Percentiles rank a stretch among this genome's conserved stretches.
phyloP scores from a whole-genome alignment of 2,888 invertebrate species.

The Drosophila sordidula region DNA sequence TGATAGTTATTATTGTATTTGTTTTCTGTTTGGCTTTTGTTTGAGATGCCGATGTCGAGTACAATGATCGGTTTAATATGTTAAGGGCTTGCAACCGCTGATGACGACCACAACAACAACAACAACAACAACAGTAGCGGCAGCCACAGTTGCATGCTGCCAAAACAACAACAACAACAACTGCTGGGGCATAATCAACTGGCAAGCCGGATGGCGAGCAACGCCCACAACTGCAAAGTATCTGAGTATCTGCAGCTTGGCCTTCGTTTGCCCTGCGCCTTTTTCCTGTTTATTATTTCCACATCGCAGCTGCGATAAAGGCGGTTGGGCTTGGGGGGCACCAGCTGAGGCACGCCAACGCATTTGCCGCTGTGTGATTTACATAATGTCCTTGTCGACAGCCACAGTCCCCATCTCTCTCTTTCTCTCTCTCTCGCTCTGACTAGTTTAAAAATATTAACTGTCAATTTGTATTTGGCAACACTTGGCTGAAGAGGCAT shows the following conservation, averaged over 20 bases:
- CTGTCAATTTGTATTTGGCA: constrained; percentile 83
- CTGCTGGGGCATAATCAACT: constrained; percentile 51
- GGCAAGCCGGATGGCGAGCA: constrained; percentile 38
- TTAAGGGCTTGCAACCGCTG: constrained; percentile 56
- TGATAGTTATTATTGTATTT: constrained; percentile 40
- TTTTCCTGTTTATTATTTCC: constrained; percentile 74
- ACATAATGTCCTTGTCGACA: constrained; percentile 82
- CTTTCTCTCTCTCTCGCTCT: not conserved
- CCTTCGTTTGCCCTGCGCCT: constrained; percentile 54
- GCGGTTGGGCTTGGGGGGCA: not conserved
- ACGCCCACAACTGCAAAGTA: constrained; percentile 40
- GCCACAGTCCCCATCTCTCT: constrained; percentile 28
- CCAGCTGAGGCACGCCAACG: constrained; percentile 38
- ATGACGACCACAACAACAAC: constrained; percentile 30
- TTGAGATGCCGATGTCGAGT: constrained; percentile 74
- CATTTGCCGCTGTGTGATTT: constrained; percentile 68
- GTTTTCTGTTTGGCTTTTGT: constrained; percentile 62
- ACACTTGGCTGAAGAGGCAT: constrained; percentile 74
- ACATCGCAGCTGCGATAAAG: constrained; percentile 29
- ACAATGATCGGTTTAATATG: constrained; percentile 84
- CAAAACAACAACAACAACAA: constrained; percentile 27
- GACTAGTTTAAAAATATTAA: constrained; percentile 82
- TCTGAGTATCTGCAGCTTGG: constrained; percentile 46
- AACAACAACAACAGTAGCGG: constrained; percentile 13
- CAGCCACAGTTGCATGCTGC: constrained; percentile 20